Conservation (phyloP, 35 echinoderm and acorn worm genomes). For the Lytechinus pictus region DNA sequence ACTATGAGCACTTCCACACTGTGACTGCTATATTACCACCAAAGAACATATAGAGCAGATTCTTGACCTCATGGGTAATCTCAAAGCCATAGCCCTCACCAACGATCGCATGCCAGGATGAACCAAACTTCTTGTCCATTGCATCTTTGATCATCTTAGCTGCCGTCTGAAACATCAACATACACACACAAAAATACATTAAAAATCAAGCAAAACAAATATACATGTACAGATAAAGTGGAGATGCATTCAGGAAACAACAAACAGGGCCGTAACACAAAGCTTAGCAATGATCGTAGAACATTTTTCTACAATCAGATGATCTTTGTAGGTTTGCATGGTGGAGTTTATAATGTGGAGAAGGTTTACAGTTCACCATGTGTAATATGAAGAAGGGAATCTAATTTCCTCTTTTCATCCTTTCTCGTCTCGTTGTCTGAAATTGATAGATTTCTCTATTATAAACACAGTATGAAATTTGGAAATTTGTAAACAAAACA, state of each 20-base stretch:
- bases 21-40: constrained; percentile 96
- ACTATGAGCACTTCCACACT: constrained; percentile 98
- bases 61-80: constrained; percentile 94
- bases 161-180: constrained; percentile 77
- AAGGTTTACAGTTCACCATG: no score
- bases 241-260: no score
- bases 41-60: constrained; percentile 97
- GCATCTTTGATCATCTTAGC: constrained; percentile 99
- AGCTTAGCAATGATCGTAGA: no score
- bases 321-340: no score
- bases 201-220: background rate
- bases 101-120: constrained; percentile 98
- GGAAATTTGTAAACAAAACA: background rate
- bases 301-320: no score
- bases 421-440: no score
- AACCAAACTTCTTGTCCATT: constrained; percentile 99
- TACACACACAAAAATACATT: background rate
- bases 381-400: no score
- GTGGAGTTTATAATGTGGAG: no score
- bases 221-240: background rate
- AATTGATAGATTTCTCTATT: no score
- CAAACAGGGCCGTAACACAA: no score
- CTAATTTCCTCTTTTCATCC: no score
- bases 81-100: constrained; percentile 99
- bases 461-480: no score